These are phyloP conservation scores for Colostygia pectinataria DNA, from an alignment of 2,888 invertebrate species.

Conservation along the genomic window DNA sequence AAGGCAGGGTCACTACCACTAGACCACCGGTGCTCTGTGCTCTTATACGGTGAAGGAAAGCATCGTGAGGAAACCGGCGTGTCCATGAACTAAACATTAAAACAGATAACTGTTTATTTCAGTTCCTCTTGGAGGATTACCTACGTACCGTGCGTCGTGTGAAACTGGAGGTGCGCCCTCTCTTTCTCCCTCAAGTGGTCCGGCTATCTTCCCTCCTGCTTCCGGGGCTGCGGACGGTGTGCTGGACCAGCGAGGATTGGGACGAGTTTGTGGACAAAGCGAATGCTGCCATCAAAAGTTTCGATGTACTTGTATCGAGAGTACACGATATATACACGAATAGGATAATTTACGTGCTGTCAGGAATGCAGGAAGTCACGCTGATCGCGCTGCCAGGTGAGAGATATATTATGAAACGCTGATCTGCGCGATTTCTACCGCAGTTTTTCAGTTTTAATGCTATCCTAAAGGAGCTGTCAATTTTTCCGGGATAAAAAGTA, in stretches of 20 bases:
- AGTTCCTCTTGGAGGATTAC: slow-evolving; percentile 91
- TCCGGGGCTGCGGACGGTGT: slow-evolving; percentile 90
- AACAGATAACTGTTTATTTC: slow-evolving; percentile 20
- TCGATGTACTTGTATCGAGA: slow-evolving; percentile 89
- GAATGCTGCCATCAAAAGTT: slow-evolving; percentile 89
- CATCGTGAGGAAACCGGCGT: too few relatives aligned
- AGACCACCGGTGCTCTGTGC: too few relatives aligned
- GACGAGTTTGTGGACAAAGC: slow-evolving; percentile 89
- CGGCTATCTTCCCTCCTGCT: slow-evolving; percentile 91
- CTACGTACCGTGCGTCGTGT: slow-evolving; percentile 88
- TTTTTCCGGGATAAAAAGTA: too few relatives aligned
- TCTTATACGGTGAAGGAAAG: too few relatives aligned
- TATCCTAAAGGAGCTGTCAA: too few relatives aligned
- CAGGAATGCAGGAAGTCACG: slow-evolving; percentile 93
- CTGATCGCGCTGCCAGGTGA: slow-evolving; percentile 90
- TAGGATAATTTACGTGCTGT: slow-evolving; percentile 93
- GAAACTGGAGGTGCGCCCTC: slow-evolving; percentile 93
- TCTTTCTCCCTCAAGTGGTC: slow-evolving; percentile 94
- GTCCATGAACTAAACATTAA: too few relatives aligned
- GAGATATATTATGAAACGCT: too few relatives aligned
- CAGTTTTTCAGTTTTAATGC: too few relatives aligned
- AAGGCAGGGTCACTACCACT: too few relatives aligned
- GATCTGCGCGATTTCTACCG: too few relatives aligned
- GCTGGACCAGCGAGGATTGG: slow-evolving; percentile 95
- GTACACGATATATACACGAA: slow-evolving; percentile 96